Percentiles rank a stretch among this genome's conserved stretches.
Evolutionary conservation across 1,140 invertebrate genomes (phyloP).

Genomic region (Kradibia gibbosae): DNA sequence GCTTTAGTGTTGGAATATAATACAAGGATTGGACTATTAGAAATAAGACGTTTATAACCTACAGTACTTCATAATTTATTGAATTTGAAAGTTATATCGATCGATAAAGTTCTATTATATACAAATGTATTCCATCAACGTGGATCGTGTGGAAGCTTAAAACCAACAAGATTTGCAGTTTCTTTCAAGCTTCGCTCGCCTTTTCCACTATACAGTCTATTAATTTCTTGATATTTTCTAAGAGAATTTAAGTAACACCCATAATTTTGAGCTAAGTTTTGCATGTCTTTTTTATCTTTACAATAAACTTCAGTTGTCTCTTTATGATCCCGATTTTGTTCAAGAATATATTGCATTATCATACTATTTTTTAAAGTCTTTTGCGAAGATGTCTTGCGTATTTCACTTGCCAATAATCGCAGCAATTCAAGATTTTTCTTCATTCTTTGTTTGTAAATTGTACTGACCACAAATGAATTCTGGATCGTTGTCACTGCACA

Average conservation of each 20-base stretch:
- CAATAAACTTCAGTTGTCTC: conserved; percentile 86
- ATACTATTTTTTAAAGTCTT: conserved; percentile 75
- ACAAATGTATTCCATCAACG: conserved; percentile 68
- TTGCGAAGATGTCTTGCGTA: conserved; percentile 73
- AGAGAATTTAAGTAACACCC: conserved; percentile 81
- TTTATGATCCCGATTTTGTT: conserved; percentile 81
- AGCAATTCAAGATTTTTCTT: conserved; percentile 26
- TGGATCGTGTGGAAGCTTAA: conserved; percentile 87
- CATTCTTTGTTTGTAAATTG: conserved; percentile 40
- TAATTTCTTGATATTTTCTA: conserved; percentile 80
- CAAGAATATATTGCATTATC: conserved; percentile 78
- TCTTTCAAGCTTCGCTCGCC: conserved; percentile 83
- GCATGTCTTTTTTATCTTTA: conserved; percentile 84
- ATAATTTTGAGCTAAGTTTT: conserved; percentile 81
- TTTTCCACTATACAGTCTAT: conserved; percentile 80
- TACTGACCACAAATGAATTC: conserved; percentile 73
- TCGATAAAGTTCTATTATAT: conserved; percentile 3
- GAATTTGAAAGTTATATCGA: conserved; percentile 1
- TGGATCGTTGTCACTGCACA: conserved; percentile 72
- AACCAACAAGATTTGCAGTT: conserved; percentile 87
- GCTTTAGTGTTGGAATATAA: not conserved
- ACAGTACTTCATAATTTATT: conserved; percentile 35
- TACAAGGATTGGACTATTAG: not conserved
- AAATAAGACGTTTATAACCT: conserved; percentile 16
- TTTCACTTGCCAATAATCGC: conserved; percentile 64